These are phyloP conservation scores for Psittacula cyanocephala DNA, from an alignment of 2,113 vertebrate species.

Conservation along the genomic window DNA sequence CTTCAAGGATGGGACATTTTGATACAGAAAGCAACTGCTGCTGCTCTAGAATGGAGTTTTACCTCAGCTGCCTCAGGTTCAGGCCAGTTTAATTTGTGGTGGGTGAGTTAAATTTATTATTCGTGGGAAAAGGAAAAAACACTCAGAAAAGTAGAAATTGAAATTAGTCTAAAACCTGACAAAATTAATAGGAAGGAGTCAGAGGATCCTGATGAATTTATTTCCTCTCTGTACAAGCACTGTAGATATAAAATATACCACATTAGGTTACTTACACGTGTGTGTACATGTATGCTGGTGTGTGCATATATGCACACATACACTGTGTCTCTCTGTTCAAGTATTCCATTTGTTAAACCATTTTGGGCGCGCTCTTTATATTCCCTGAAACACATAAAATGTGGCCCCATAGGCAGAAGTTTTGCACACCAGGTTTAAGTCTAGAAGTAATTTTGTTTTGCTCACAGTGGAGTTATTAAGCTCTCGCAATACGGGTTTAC, in stretches of 20 bases:
- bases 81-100: background rate
- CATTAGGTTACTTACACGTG: accelerated
- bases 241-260: background rate
- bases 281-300: accelerated
- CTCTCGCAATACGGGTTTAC: conserved; percentile 34
- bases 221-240: background rate
- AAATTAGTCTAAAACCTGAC: background rate
- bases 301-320: accelerated
- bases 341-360: background rate
- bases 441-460: conserved; percentile 75
- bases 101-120: background rate
- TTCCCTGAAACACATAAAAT: background rate
- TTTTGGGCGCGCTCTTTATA: background rate
- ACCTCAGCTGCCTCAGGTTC: background rate
- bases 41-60: background rate
- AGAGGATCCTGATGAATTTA: background rate
- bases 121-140: background rate
- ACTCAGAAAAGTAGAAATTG: background rate
- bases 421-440: conserved; percentile 38
- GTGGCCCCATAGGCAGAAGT: background rate
- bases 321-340: background rate
- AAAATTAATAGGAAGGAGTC: background rate
- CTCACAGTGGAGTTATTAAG: conserved; percentile 67
- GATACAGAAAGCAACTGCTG: background rate
- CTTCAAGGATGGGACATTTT: conserved; percentile 18